These are phyloP conservation scores for Portevinia maculata DNA, from an alignment of 2,888 invertebrate genomes.

Conservation along the genomic window DNA sequence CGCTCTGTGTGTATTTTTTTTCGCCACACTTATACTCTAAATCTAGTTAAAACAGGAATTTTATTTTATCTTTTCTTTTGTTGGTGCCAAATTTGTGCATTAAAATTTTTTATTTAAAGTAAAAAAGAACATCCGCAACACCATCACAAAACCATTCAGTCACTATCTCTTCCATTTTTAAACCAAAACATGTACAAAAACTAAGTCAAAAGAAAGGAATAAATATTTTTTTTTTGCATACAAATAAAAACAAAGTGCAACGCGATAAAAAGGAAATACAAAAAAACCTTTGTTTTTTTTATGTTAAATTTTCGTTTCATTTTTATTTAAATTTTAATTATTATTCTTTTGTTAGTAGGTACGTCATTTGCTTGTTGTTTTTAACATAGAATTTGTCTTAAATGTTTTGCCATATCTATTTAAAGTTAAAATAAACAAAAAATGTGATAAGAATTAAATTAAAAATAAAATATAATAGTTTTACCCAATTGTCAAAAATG, in stretches of 20 bases:
- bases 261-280: constrained; percentile 25
- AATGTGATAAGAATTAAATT: constrained; percentile 36
- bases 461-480: constrained; percentile 19
- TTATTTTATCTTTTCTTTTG: constrained; percentile 8
- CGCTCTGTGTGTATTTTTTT: constrained; percentile 31
- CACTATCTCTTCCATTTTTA: constrained; percentile 27
- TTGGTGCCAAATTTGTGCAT: constrained; percentile 8
- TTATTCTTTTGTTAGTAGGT: background rate
- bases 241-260: constrained; percentile 33
- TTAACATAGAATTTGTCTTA: constrained; percentile 20
- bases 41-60: constrained; percentile 46
- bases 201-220: background rate
- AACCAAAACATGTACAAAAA: background rate
- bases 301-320: constrained; percentile 14
- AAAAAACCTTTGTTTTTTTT: constrained; percentile 26
- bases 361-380: constrained; percentile 36
- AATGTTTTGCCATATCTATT: constrained; percentile 12
- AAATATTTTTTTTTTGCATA: background rate
- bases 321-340: constrained; percentile 14
- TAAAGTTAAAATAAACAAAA: constrained; percentile 20
- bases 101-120: background rate
- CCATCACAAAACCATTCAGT: constrained; percentile 14
- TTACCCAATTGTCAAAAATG: constrained; percentile 19
- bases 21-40: constrained; percentile 27
- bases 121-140: constrained; percentile 25